Evolutionary conservation across 2,797 vertebrate species (phyloP), one percentile per base, ranked within the genome.

Genomic region (Remorina albescens): DNA sequence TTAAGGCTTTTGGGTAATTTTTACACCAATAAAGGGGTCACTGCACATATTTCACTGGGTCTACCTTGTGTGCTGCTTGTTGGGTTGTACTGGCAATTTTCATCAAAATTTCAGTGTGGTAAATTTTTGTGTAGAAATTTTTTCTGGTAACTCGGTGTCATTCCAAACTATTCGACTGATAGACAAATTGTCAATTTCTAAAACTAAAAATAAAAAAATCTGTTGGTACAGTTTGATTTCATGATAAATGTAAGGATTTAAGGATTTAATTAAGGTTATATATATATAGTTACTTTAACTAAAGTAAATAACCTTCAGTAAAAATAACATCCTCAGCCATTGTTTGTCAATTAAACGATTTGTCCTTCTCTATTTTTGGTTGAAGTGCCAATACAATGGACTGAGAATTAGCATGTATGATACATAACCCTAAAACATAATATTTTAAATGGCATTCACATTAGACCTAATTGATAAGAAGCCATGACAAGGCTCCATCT

Each of bases 381-480:
- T 54, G n/a, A 11, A 60, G 42, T 39, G 58, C 28, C n/a, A 50
- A 9, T 16, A 39, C 12, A 60, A 19, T 39, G 21, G 1, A 25
- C 18, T 0, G 8, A 36, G n/a, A 57, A 15, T 1, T 18, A 21
- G 1, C 18, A 42, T 53, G 5, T 36, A 67, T 25, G 16, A 26
- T 34, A 61, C 58, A 78, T 23, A 63, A 66, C 58, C 5, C 2
- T 49, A 61, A 9, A 66, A 59, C 67, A 16, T 64, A 44, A 55
- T 46, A 3, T 46, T 15, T 63, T 5, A 74, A 66, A 56, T 65
- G n/a, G 36, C 36, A 54, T 64, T 80, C 18, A 37, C 21, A 13
- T 64, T 59, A 13, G 59, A 64, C 55, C 36, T 54, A 21, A 65
- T 28, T 70, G 26, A 76, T 34, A 69, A 82, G 10, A 76, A 25